These are phyloP conservation scores for Phyto melanocephala DNA, from an alignment of 2,888 invertebrate genomes.

Conservation along the genomic window DNA sequence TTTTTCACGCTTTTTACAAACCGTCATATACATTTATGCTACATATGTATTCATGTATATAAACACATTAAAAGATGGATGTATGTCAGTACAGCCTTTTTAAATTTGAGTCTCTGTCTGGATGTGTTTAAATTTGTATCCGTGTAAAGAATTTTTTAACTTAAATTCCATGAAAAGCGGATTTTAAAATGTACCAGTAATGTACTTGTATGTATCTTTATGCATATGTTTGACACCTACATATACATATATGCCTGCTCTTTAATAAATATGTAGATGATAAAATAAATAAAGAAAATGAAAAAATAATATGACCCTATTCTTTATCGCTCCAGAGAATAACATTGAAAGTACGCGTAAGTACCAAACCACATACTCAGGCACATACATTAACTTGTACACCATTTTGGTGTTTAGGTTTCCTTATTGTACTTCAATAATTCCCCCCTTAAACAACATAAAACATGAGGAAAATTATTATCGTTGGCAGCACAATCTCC, in stretches of 20 bases:
- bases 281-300: neutral
- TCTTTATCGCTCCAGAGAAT: conserved; percentile 32
- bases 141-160: neutral
- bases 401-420: neutral
- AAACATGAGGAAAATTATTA: conserved; percentile 35
- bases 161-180: conserved; percentile 4
- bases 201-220: neutral
- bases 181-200: neutral
- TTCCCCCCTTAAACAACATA: conserved; percentile 7
- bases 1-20: neutral
- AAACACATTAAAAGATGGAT: neutral
- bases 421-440: neutral
- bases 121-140: neutral
- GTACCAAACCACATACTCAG: neutral
- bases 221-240: neutral
- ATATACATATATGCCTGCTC: neutral
- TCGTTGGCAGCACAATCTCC: conserved; percentile 26
- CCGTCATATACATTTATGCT: neutral
- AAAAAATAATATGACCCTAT: conserved; percentile 39
- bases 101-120: neutral
- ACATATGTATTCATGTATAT: neutral
- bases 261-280: neutral
- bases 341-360: conserved; percentile 17
- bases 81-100: neutral
- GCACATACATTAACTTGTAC: neutral